Percentiles rank a stretch among this genome's conserved stretches.
Conservation (phyloP, 2,113 vertebrate species). For the Nicator chloris region DNA sequence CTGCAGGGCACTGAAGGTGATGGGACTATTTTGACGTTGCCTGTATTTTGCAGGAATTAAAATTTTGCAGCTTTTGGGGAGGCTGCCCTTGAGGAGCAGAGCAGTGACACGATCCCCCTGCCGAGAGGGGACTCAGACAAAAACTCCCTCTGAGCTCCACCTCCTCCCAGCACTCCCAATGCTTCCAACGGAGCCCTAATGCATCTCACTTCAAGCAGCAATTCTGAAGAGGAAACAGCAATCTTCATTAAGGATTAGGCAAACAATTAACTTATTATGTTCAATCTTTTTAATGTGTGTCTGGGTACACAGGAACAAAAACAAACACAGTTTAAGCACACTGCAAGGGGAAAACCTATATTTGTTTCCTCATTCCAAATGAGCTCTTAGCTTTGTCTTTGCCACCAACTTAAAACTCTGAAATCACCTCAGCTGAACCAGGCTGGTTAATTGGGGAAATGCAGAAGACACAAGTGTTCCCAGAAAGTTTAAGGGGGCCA, state of each 20-base stretch:
- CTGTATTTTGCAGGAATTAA: background rate
- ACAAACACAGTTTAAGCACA: background rate
- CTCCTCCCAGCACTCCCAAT: background rate
- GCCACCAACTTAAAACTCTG: background rate
- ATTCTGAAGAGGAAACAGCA: constrained; percentile 32
- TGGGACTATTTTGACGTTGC: background rate
- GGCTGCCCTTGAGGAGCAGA: background rate
- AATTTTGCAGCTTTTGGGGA: background rate
- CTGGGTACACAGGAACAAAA: constrained; percentile 1
- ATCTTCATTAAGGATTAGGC: constrained; percentile 56
- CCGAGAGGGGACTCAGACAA: background rate
- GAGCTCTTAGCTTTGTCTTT: background rate
- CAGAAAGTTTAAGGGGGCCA: background rate
- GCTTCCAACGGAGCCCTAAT: background rate
- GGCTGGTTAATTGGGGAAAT: background rate
- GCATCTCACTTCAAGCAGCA: constrained; percentile 19
- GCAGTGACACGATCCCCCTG: accelerated
- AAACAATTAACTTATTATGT: constrained; percentile 50
- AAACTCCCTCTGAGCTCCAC: background rate
- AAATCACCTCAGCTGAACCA: background rate
- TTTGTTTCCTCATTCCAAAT: background rate
- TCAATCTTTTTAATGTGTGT: constrained; percentile 44
- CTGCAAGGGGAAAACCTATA: background rate
- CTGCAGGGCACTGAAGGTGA: background rate
- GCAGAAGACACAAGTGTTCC: background rate